Percentiles rank a stretch among this genome's conserved stretches.
phyloP scores from a whole-genome alignment of 2,797 vertebrate species.

The Kryptolebias ocellatus region DNA sequence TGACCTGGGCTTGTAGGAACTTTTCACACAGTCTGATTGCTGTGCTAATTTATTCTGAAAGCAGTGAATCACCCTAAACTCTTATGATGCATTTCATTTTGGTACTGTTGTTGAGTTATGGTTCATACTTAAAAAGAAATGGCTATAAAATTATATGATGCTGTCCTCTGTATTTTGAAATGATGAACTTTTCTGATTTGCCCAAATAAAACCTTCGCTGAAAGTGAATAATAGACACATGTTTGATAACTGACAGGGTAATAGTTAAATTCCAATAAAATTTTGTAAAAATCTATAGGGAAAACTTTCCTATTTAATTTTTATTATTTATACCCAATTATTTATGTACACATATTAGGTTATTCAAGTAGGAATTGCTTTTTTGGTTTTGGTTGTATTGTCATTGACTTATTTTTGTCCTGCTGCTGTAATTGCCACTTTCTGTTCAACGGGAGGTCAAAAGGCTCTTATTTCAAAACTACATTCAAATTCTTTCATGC shows the following conservation, averaged over 20 bases:
- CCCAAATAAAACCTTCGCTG: too few species aligned
- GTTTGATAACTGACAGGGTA: too few species aligned
- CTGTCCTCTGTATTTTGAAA: background rate
- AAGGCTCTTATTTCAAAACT: conserved; percentile 16
- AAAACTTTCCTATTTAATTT: too few species aligned
- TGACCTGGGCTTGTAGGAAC: conserved; percentile 9
- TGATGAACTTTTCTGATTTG: background rate
- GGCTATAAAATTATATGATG: background rate
- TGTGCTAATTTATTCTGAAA: conserved; percentile 9
- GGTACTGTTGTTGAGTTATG: conserved; percentile 1
- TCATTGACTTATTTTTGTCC: conserved; percentile 4
- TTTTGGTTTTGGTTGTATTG: too few species aligned
- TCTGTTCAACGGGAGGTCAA: conserved; percentile 12
- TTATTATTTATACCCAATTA: too few species aligned
- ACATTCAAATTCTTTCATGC: conserved; percentile 1
- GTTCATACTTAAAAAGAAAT: background rate
- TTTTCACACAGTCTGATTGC: conserved; percentile 8
- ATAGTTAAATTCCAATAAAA: too few species aligned
- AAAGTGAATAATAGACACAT: background rate
- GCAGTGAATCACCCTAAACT: background rate
- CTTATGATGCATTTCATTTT: background rate
- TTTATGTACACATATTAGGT: too few species aligned
- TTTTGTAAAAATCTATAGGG: too few species aligned
- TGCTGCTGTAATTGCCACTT: conserved; percentile 14
- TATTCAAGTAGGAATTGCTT: too few species aligned